phyloP scores from a whole-genome alignment of 2,797 vertebrate species.

The Jordanella pulchra region DNA sequence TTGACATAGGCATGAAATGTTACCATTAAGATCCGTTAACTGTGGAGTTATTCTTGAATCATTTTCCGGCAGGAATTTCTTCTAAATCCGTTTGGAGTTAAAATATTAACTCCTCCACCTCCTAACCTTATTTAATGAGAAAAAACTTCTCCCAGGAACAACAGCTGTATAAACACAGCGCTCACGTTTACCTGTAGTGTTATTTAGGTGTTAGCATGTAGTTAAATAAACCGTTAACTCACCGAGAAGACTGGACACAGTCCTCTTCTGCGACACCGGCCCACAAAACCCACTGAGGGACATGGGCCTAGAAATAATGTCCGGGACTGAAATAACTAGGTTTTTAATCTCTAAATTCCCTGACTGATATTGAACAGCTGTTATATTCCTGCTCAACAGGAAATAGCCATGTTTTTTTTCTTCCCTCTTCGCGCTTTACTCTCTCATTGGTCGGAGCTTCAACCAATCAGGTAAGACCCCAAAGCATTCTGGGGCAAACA shows the following conservation, averaged over 20 bases:
- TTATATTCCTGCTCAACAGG: background rate
- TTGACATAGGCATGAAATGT: no score
- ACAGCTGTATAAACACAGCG: no score
- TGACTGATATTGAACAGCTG: rapidly evolving
- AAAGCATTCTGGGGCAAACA: background rate
- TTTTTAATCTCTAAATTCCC: rapidly evolving
- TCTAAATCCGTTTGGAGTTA: no score
- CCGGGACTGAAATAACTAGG: rapidly evolving
- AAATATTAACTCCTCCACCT: no score
- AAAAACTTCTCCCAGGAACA: no score
- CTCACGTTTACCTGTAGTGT: background rate
- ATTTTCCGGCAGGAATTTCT: no score
- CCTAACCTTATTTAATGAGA: no score
- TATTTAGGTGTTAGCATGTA: no score
- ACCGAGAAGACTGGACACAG: conserved; percentile 74
- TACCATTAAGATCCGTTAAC: no score
- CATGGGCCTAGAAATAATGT: conserved; percentile 27
- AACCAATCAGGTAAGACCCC: conserved; percentile 46
- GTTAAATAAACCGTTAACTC: conserved; percentile 44
- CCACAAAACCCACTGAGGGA: conserved; percentile 49
- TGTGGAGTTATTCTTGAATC: no score
- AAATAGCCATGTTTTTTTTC: background rate
- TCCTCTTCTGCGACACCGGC: conserved; percentile 57
- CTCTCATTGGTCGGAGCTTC: conserved; percentile 50
- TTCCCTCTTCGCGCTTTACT: conserved; percentile 58